Evolutionary conservation across 2,888 invertebrate species (phyloP).

Genomic region (Panopea generosa): DNA sequence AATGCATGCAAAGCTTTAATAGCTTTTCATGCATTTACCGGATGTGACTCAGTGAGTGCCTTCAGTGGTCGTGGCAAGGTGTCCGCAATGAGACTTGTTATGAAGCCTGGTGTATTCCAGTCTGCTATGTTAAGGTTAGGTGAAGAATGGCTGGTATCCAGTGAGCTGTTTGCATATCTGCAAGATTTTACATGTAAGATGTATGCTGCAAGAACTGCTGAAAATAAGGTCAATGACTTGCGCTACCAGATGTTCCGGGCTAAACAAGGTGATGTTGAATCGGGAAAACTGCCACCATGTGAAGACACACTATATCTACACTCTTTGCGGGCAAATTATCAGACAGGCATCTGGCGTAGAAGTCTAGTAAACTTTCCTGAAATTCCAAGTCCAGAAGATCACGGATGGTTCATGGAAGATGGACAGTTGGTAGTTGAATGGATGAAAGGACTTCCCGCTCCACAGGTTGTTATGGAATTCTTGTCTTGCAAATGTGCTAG

Average conservation of each 20-base stretch:
- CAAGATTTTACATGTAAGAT: too few relatives aligned
- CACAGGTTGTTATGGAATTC: too few relatives aligned
- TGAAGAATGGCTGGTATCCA: too few relatives aligned
- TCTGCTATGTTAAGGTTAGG: background rate
- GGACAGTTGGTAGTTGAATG: conserved; percentile 14
- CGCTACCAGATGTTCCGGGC: conserved; percentile 49
- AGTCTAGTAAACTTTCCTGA: conserved; percentile 20
- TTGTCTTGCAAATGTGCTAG: too few relatives aligned
- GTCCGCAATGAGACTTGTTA: background rate
- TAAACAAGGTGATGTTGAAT: too few relatives aligned
- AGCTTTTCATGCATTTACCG: conserved; percentile 3
- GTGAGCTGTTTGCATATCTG: too few relatives aligned
- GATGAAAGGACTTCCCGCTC: conserved; percentile 30
- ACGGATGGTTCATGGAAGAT: conserved; percentile 21
- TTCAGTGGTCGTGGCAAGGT: background rate
- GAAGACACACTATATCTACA: conserved; percentile 22
- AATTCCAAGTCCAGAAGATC: conserved; percentile 25
- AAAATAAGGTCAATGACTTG: too few relatives aligned
- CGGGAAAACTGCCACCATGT: too few relatives aligned
- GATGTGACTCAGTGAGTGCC: conserved; percentile 11
- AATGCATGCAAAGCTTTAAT: background rate
- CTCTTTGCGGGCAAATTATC: conserved; percentile 54
- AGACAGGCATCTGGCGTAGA: conserved; percentile 52
- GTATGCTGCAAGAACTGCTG: too few relatives aligned
- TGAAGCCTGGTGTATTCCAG: too few relatives aligned